These are phyloP conservation scores for Nemurella pictetii DNA, from an alignment of 2,888 invertebrate genomes.

Conservation along the genomic window DNA sequence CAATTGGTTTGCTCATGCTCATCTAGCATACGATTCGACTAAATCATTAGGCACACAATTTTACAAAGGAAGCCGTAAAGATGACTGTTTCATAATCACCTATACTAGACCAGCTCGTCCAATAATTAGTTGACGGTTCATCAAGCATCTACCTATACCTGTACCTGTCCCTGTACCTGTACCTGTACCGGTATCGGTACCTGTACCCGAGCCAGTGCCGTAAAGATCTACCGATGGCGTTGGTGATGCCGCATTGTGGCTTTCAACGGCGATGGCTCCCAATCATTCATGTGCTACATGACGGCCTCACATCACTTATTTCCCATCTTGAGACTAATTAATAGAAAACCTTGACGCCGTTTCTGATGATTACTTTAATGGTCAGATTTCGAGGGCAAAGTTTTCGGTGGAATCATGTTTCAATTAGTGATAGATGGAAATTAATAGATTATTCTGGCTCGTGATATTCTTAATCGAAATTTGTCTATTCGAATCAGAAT, in stretches of 20 bases:
- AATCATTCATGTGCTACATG: slow-evolving; percentile 28
- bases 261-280: slow-evolving; percentile 9
- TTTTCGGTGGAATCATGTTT: not conserved
- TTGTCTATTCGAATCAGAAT: not conserved
- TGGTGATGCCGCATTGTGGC: not conserved
- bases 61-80: slow-evolving; percentile 29
- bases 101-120: slow-evolving; percentile 10
- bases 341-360: slow-evolving; percentile 21
- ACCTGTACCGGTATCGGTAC: too few species aligned
- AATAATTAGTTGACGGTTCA: slow-evolving; percentile 18
- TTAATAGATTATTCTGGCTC: not conserved
- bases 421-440: slow-evolving; percentile 3
- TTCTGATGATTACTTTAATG: not conserved
- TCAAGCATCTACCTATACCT: not conserved
- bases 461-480: not conserved
- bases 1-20: slow-evolving; percentile 21
- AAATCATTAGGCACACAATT: slow-evolving; percentile 7
- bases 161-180: too few species aligned
- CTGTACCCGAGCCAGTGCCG: too few species aligned
- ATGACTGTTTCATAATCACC: slow-evolving; percentile 28
- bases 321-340: slow-evolving; percentile 20
- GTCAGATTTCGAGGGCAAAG: not conserved
- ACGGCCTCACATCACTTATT: slow-evolving; percentile 23
- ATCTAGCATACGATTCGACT: not conserved
- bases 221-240: too few species aligned